phyloP scores from a whole-genome alignment of 2,888 invertebrate species.

The Ypsolopha scabrella region DNA sequence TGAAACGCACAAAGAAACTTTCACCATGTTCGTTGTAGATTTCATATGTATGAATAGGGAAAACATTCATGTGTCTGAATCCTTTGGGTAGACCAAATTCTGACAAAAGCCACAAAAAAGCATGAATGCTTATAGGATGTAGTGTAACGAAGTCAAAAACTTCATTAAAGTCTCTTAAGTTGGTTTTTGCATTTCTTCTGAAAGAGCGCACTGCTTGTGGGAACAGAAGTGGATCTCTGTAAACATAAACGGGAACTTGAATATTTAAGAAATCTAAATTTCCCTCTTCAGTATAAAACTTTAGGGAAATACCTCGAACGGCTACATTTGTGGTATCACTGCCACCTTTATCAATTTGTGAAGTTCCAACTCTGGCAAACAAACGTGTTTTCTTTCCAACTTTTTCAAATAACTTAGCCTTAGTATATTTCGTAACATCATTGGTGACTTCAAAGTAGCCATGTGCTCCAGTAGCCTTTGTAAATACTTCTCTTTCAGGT shows the following conservation, averaged over 20 bases:
- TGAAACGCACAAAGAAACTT: conserved; percentile 85
- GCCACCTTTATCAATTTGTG: conserved; percentile 73
- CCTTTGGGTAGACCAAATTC: conserved; percentile 92
- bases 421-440: conserved; percentile 72
- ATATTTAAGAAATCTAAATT: conserved; percentile 27
- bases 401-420: conserved; percentile 62
- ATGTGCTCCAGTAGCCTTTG: conserved; percentile 87
- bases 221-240: conserved; percentile 59
- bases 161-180: conserved; percentile 24
- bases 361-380: conserved; percentile 68
- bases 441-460: conserved; percentile 84
- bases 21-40: conserved; percentile 79
- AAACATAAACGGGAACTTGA: conserved; percentile 66
- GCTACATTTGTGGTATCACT: conserved; percentile 48
- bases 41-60: conserved; percentile 90
- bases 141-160: conserved; percentile 53
- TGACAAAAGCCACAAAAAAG: conserved; percentile 63
- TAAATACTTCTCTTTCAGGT: conserved; percentile 89
- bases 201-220: conserved; percentile 66
- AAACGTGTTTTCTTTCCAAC: conserved; percentile 70
- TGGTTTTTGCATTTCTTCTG: conserved; percentile 61
- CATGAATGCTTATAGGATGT: neutral
- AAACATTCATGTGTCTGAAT: conserved; percentile 89
- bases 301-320: conserved; percentile 44
- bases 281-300: conserved; percentile 7